Base-by-base conservation (phyloP, 2,797 vertebrate species). In the Dryobates pubescens region DNA sequence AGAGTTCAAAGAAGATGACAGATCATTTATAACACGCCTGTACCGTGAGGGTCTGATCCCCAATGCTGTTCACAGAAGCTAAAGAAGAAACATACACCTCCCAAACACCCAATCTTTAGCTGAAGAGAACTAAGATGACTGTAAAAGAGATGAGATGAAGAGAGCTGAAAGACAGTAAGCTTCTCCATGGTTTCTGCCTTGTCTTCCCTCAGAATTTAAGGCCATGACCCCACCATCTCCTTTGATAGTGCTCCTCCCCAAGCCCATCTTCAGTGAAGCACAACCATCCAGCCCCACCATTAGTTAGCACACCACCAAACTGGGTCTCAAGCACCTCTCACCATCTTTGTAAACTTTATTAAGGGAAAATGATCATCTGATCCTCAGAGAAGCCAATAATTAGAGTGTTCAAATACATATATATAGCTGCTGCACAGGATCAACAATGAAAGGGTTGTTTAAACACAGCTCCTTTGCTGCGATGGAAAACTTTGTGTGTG, bases 371-470 rank as follows among this genome's bases (percentile, higher is more conserved):
- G 78, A 85, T 27, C 63, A 94, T 90, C 53, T 61, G 67, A 72
- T 54, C 45, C n/a, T 90, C 68, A 61, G 70, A 93, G 79, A 83
- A 90, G 23, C 68, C 83, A 84, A 70, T 86, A 77, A 95, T 92
- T 90, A 92, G 43, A 81, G 64, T 49, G 71, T 43, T 86, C 85
- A 68, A 17, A 43, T 43, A 43, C 41, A 43, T 43, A 91, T 45
- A 65, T 57, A 73, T 36, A 70, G 73, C 82, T 76, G 72, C 90
- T 95, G 93, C 82, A 76, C 62, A 96, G 72, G 56, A 82, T 86
- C 87, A 93, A 93, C 92, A 96, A 93, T 84, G 87, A 80, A 84
- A 81, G 26, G 36, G 56, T 79, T 96, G 82, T 89, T 94, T 70
- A 81, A 88, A 79, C 54, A 51, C 7, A 78, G 63, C 59, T 88